Percentiles rank a stretch among this genome's conserved stretches.
Evolutionary conservation across 2,888 invertebrate genomes (phyloP).

Genomic region (Phorcus lineatus): DNA sequence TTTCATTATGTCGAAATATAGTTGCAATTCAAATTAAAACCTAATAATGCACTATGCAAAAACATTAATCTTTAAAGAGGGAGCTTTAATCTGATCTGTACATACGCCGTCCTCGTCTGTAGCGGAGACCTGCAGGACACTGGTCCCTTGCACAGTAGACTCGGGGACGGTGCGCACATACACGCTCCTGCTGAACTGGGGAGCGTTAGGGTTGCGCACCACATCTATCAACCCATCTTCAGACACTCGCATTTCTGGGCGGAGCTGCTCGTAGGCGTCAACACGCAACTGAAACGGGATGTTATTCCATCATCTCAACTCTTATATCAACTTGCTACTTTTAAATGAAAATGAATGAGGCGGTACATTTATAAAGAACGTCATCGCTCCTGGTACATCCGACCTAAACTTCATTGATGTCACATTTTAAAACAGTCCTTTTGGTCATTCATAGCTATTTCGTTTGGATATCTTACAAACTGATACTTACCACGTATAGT

Average conservation of each 20-base stretch:
- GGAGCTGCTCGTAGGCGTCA: conserved; percentile 54
- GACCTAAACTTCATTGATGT: too few relatives aligned
- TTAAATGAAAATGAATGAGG: too few relatives aligned
- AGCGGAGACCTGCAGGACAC: conserved; percentile 81
- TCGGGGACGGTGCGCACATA: conserved; percentile 56
- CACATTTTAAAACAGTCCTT: too few relatives aligned
- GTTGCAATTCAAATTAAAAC: too few relatives aligned
- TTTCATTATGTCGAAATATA: too few relatives aligned
- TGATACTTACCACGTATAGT: conserved; percentile 53
- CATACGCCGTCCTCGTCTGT: conserved; percentile 55
- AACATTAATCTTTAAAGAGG: neutral
- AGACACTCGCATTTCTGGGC: conserved; percentile 45
- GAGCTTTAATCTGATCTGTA: neutral
- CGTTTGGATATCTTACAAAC: neutral
- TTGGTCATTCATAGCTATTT: too few relatives aligned
- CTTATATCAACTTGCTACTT: too few relatives aligned
- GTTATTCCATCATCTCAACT: neutral
- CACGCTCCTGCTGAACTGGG: conserved; percentile 43
- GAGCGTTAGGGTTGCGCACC: conserved; percentile 57
- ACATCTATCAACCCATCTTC: conserved; percentile 54
- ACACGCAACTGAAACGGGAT: conserved; percentile 49
- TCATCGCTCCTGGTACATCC: too few relatives aligned
- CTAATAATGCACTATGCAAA: too few relatives aligned
- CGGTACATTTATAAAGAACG: too few relatives aligned
- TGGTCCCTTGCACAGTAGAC: conserved; percentile 74